Evolutionary conservation across 2,888 invertebrate species (phyloP), one percentile per base, ranked within the genome.

Genomic region (Dendrolimus houi): DNA sequence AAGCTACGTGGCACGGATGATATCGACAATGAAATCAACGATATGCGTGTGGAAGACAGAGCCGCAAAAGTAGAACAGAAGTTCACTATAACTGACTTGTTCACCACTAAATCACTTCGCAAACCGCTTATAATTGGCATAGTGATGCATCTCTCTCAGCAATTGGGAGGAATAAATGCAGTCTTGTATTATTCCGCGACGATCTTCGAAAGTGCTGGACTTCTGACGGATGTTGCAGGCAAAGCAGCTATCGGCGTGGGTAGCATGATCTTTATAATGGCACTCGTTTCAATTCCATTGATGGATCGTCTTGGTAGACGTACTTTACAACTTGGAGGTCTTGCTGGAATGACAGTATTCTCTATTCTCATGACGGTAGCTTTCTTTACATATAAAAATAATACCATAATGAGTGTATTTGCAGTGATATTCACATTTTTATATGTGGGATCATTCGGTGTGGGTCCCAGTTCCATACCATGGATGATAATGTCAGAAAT

Each of bases 211-310:
- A 87, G 83, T 40, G 93, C 94, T 29, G 95, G 95, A 9, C 81
- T 95, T 55, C 81, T 83, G 9, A 81, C 87, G 54, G 85, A 92
- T 57, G 83, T 88, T 52, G 94, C 95, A 52, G 90, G 93, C 62
- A 91, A 93, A 70, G 94, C 95, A 13, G 93, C 94, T 7, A 94
- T 95, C 58, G 95, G 94, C 41, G 94, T 93, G 1, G 95, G 95
- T 52, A 93, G 92, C 56, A 93, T 94, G 59, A 92, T 95, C 87
- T 94, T 95, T 52, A 78, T 93, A 55, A 95, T 95, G 95, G 95
- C 95, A 7, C 77, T 95, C n/a, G 92, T 95, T 8, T 94, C 95
- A 8, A 94, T 95, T 61, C 94, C 94, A n/a, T 75, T 95, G 65
- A 95, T 95, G 93, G 95, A 95, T 74, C 87, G 93, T 14, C 87